These are phyloP conservation scores for Poeciliopsis turrubarensis DNA, from an alignment of 2,113 vertebrate genomes.

Conservation along the genomic window DNA sequence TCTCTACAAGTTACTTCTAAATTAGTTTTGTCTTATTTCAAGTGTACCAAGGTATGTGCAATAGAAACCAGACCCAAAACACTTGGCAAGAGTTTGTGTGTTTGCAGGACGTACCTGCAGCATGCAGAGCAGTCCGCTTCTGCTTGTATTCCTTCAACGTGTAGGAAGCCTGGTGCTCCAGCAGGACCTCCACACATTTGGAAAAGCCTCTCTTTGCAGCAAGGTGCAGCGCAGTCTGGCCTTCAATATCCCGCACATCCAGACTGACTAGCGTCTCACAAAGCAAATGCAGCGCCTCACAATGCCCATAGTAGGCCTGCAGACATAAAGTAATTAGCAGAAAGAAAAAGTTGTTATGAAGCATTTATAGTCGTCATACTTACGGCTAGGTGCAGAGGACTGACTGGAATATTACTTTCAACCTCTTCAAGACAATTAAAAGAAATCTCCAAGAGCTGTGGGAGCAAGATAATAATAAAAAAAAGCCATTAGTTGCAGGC, in stretches of 20 bases:
- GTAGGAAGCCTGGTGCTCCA: slow-evolving; percentile 88
- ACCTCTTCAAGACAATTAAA: slow-evolving; percentile 96
- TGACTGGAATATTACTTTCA: slow-evolving; percentile 93
- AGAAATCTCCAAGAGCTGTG: slow-evolving; percentile 95
- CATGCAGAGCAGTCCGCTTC: slow-evolving; percentile 90
- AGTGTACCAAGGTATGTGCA: no score
- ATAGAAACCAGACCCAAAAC: no score
- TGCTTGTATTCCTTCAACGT: slow-evolving; percentile 86
- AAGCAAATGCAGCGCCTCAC: slow-evolving; percentile 91
- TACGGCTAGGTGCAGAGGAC: slow-evolving; percentile 97
- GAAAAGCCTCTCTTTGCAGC: slow-evolving; percentile 88
- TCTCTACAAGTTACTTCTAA: no score
- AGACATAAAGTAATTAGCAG: not conserved
- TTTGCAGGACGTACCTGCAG: slow-evolving; percentile 82
- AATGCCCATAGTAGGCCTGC: slow-evolving; percentile 95
- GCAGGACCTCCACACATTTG: slow-evolving; percentile 90
- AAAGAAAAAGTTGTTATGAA: not conserved
- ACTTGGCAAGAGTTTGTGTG: no score
- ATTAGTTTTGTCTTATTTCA: no score
- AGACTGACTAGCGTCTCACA: slow-evolving; percentile 94
- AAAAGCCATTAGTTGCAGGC: not conserved
- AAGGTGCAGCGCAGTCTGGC: slow-evolving; percentile 90
- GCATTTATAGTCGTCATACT: slow-evolving; percentile 70
- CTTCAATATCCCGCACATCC: slow-evolving; percentile 89
- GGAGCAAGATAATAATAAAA: not conserved